Percentiles rank a stretch among this genome's conserved stretches.
Conservation (phyloP, 2,888 invertebrate genomes). For the Plagodis pulveraria region DNA sequence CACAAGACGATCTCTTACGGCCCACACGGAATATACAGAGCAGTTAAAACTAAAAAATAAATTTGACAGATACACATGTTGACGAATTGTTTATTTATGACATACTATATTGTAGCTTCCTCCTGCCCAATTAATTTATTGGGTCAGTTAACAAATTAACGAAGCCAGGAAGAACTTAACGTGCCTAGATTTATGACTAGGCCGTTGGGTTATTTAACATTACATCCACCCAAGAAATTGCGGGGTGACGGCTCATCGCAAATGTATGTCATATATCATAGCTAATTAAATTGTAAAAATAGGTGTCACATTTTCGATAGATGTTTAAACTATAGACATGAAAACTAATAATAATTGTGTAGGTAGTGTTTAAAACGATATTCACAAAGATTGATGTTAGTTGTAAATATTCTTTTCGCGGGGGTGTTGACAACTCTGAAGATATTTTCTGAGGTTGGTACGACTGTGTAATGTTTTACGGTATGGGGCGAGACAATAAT, state of each 20-base stretch:
- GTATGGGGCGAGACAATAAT: constrained; percentile 85
- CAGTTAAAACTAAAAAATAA: constrained; percentile 63
- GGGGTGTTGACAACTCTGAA: constrained; percentile 71
- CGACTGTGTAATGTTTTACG: constrained; percentile 84
- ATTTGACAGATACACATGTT: constrained; percentile 63
- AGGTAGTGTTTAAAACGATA: too few species aligned
- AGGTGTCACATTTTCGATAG: constrained; percentile 10
- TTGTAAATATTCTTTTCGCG: constrained; percentile 41
- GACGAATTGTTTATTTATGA: constrained; percentile 70
- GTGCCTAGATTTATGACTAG: constrained; percentile 56
- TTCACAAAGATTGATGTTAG: constrained; percentile 2
- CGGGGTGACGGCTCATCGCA: constrained; percentile 18
- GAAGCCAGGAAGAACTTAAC: constrained; percentile 71
- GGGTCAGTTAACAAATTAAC: constrained; percentile 72
- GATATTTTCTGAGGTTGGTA: constrained; percentile 67
- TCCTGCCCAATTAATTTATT: constrained; percentile 76
- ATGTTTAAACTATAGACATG: constrained; percentile 16
- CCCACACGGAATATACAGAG: constrained; percentile 56
- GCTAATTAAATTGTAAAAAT: constrained; percentile 24
- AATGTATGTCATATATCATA: constrained; percentile 20
- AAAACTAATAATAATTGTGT: constrained; percentile 30
- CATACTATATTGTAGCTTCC: constrained; percentile 72
- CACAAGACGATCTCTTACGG: constrained; percentile 66
- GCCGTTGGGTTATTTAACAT: constrained; percentile 39
- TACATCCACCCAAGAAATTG: constrained; percentile 20